These are phyloP conservation scores for Lepidurus couesii DNA, from an alignment of 1,140 invertebrate species.

Conservation along the genomic window DNA sequence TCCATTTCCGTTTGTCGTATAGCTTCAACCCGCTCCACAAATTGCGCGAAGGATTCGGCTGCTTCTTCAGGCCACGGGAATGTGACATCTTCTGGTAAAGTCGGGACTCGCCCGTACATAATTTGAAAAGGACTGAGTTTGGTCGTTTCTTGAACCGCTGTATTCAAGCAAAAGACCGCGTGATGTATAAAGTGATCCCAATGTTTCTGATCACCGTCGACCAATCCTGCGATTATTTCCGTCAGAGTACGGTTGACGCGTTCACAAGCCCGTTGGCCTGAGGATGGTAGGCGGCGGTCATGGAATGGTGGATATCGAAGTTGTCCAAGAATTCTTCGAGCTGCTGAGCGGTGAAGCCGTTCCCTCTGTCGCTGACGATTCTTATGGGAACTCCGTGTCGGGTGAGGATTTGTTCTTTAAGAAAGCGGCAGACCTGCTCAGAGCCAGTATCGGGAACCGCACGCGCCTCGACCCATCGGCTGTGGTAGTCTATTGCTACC, in stretches of 20 bases:
- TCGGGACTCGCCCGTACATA: constrained; percentile 45
- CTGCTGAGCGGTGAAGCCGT: constrained; percentile 33
- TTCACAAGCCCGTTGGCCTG: constrained; percentile 18
- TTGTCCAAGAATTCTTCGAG: constrained; percentile 26
- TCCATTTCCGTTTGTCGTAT: background rate
- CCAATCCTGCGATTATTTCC: constrained; percentile 20
- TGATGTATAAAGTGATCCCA: constrained; percentile 37
- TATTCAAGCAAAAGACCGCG: background rate
- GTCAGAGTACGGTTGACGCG: background rate
- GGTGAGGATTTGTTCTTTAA: constrained; percentile 37
- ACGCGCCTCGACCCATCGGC: constrained; percentile 19
- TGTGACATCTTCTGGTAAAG: constrained; percentile 36
- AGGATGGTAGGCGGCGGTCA: constrained; percentile 12
- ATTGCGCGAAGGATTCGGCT: background rate
- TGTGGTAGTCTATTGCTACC: constrained; percentile 34
- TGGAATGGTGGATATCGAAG: constrained; percentile 28
- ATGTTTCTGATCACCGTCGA: constrained; percentile 41
- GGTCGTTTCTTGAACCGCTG: constrained; percentile 42
- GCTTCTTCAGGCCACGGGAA: constrained; percentile 24
- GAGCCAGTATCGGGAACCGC: constrained; percentile 29
- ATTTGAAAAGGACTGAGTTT: constrained; percentile 45
- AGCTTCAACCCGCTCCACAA: background rate
- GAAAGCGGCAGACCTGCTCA: constrained; percentile 37
- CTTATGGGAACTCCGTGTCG: constrained; percentile 35
- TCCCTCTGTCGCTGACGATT: constrained; percentile 37